Percentiles rank a stretch among this genome's conserved stretches.
Conservation (phyloP, 2,888 invertebrate genomes). For the Phengaris arion region DNA sequence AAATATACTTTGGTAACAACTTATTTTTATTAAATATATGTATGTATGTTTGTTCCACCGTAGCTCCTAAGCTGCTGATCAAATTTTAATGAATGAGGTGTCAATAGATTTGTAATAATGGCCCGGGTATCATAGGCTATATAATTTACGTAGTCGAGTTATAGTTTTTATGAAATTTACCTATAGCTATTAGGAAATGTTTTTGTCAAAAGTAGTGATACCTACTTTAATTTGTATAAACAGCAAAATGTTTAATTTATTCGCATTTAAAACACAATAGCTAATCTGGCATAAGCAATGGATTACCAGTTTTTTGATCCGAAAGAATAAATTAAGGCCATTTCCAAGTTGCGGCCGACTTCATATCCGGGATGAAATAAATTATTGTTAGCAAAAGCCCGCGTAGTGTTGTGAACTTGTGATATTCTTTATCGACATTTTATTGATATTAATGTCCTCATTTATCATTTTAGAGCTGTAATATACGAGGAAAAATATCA, state of each 20-base stretch:
- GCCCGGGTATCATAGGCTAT: no score
- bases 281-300: constrained; percentile 17
- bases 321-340: constrained; percentile 16
- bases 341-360: constrained; percentile 1
- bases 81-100: no score
- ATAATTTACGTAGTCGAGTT: no score
- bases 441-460: constrained; percentile 11
- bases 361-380: constrained; percentile 3
- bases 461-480: not conserved
- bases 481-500: not conserved
- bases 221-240: not conserved
- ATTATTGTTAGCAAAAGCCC: constrained; percentile 6
- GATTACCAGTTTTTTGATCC: not conserved
- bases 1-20: no score
- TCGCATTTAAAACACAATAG: not conserved
- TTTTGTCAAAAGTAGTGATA: not conserved
- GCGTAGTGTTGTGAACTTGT: constrained; percentile 5
- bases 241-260: not conserved
- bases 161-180: no score
- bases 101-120: no score
- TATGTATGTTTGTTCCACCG: no score
- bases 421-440: constrained; percentile 12
- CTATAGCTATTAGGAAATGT: no score
- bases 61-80: no score
- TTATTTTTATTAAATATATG: no score